Evolutionary conservation across 2,113 vertebrate species (phyloP).

Genomic region (Corythaixoides concolor): DNA sequence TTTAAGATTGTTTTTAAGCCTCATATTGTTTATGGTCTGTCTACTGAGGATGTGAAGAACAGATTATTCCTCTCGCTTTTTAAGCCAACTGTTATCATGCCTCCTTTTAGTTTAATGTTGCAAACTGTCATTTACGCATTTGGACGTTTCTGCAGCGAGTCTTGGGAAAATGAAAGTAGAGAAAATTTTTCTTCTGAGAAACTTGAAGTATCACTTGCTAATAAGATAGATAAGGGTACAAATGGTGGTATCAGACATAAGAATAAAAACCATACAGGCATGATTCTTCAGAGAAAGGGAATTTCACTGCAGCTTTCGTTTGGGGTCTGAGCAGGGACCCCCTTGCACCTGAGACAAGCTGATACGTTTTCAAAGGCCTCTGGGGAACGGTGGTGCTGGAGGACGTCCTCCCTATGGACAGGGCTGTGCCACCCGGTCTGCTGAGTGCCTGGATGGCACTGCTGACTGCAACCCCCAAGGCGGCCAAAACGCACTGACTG

Average conservation of each 20-base stretch:
- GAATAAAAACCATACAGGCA: background rate
- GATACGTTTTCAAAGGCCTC: background rate
- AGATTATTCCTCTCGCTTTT: background rate
- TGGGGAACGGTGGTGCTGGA: background rate
- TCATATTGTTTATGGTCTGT: background rate
- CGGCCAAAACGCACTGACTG: accelerated
- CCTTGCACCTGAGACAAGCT: accelerated
- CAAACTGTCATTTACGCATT: background rate
- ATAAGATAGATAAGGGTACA: background rate
- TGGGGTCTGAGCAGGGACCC: background rate
- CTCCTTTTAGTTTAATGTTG: background rate
- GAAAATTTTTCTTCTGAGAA: background rate
- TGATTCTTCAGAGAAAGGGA: background rate
- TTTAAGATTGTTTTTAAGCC: background rate
- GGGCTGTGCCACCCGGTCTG: accelerated
- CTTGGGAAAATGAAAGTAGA: background rate
- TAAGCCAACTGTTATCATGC: background rate
- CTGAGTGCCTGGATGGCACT: accelerated
- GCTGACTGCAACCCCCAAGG: accelerated
- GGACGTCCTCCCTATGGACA: background rate
- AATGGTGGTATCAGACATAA: accelerated
- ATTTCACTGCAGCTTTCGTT: background rate
- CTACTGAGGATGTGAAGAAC: background rate
- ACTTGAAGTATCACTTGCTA: background rate
- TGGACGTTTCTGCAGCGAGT: background rate